A percentile compares a stretch with the other conserved stretches of the same genome.
Evolutionary conservation across 2,113 vertebrate genomes (phyloP).

Genomic region (Varanus salvator): DNA sequence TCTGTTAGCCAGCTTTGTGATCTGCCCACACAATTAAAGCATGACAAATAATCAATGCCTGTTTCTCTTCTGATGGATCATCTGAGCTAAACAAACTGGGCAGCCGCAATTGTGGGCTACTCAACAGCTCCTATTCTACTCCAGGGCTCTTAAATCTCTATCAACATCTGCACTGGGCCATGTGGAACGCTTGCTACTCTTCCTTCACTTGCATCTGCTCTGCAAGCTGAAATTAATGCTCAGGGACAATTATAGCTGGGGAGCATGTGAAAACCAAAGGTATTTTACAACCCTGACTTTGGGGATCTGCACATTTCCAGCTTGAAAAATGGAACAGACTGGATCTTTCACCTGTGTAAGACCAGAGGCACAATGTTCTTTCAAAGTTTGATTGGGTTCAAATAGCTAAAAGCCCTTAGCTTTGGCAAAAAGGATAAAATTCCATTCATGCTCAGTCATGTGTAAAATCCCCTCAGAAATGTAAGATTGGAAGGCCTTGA

Average conservation of each 20-base stretch:
- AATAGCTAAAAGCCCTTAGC: background rate
- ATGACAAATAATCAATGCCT: background rate
- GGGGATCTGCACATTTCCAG: background rate
- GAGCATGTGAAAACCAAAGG: background rate
- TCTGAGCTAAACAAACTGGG: constrained; percentile 23
- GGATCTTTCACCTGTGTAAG: background rate
- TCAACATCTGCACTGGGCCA: background rate
- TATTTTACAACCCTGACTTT: background rate
- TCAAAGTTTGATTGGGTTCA: background rate
- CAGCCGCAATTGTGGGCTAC: background rate
- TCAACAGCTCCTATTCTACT: background rate
- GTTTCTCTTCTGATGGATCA: constrained; percentile 9
- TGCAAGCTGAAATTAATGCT: background rate
- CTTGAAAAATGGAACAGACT: background rate
- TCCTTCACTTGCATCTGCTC: background rate
- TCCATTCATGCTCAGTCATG: background rate
- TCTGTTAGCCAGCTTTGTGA: constrained; percentile 24
- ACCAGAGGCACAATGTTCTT: background rate
- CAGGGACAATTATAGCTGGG: background rate
- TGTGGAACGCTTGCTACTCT: background rate
- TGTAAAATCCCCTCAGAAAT: background rate
- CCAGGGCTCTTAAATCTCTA: background rate
- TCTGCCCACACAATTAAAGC: constrained; percentile 24
- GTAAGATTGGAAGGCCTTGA: background rate
- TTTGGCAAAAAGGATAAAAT: background rate